Conservation (phyloP, 2,888 invertebrate species). For the Dermolepida albohirtum region DNA sequence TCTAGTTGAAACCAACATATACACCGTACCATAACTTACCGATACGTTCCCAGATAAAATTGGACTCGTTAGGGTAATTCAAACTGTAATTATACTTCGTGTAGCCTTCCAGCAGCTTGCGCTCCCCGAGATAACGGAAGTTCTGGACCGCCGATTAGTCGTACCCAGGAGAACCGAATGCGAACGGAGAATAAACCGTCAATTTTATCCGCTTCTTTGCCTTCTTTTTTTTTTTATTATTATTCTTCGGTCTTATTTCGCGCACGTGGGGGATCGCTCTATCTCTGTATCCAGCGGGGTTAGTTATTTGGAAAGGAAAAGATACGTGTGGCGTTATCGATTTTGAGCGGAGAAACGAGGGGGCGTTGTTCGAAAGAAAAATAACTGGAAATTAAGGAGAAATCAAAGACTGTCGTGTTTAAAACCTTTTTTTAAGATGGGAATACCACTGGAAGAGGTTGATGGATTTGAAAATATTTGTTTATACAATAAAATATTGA, state of each 20-base stretch:
- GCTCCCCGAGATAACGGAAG: slow-evolving; percentile 29
- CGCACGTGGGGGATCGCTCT: slow-evolving; percentile 1
- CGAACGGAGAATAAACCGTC: neutral
- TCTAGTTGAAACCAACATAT: too few relatives aligned
- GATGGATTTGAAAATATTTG: too few relatives aligned
- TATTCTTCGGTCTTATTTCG: slow-evolving; percentile 2
- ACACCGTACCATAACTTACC: neutral
- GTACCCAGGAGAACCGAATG: slow-evolving; percentile 11
- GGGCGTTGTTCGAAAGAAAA: neutral
- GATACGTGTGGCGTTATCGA: slow-evolving; percentile 4
- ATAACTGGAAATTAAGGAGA: too few relatives aligned
- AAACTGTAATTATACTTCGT: slow-evolving; percentile 40
- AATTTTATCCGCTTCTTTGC: neutral
- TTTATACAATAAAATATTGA: too few relatives aligned
- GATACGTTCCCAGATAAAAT: slow-evolving; percentile 17
- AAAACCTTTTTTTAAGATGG: too few relatives aligned
- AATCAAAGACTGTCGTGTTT: too few relatives aligned
- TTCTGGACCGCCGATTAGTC: slow-evolving; percentile 29
- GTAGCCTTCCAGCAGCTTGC: slow-evolving; percentile 32
- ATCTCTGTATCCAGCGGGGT: neutral
- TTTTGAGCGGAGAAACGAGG: too few relatives aligned
- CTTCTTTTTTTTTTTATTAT: too few relatives aligned
- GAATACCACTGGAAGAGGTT: too few relatives aligned
- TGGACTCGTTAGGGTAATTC: slow-evolving; percentile 43
- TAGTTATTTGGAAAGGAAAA: neutral